phyloP scores from a whole-genome alignment of 2,888 invertebrate species.

The Nyleta sp. region DNA sequence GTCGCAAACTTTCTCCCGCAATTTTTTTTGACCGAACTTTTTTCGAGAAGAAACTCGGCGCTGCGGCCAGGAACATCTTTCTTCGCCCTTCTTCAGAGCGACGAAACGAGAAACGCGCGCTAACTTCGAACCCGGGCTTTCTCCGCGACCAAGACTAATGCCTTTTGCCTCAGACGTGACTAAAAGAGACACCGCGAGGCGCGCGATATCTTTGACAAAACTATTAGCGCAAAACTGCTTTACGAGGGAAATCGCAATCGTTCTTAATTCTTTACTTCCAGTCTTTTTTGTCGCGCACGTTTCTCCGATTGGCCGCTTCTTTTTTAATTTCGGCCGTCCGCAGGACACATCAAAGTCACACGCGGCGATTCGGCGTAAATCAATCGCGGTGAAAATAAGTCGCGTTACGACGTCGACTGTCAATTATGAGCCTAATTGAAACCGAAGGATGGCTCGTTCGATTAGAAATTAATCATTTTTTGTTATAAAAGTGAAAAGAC shows the following conservation, averaged over 20 bases:
- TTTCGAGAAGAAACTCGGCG: constrained; percentile 14
- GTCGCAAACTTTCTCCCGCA: constrained; percentile 42
- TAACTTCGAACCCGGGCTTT: constrained; percentile 54
- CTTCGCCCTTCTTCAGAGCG: constrained; percentile 44
- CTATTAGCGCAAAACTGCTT: constrained; percentile 41
- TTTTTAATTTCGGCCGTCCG: constrained; percentile 16
- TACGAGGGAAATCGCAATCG: constrained; percentile 52
- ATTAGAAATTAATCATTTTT: constrained; percentile 30
- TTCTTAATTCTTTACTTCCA: constrained; percentile 4
- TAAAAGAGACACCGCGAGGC: constrained; percentile 32
- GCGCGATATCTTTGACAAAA: constrained; percentile 46
- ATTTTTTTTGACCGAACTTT: constrained; percentile 23
- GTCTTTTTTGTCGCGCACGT: constrained; percentile 12
- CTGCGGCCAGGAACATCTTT: constrained; percentile 15
- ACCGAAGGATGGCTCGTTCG: constrained; percentile 4
- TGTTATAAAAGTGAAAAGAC: constrained; percentile 19
- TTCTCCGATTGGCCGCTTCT: constrained; percentile 24
- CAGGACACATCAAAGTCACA: too few relatives aligned
- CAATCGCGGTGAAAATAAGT: constrained; percentile 10
- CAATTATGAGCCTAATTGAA: constrained; percentile 20
- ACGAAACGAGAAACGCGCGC: constrained; percentile 35
- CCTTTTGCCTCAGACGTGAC: constrained; percentile 40
- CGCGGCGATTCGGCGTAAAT: constrained; percentile 1
- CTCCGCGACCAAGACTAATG: constrained; percentile 54
- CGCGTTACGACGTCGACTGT: background rate